Conservation (phyloP, 2,113 vertebrate genomes). For the Charina bottae region DNA sequence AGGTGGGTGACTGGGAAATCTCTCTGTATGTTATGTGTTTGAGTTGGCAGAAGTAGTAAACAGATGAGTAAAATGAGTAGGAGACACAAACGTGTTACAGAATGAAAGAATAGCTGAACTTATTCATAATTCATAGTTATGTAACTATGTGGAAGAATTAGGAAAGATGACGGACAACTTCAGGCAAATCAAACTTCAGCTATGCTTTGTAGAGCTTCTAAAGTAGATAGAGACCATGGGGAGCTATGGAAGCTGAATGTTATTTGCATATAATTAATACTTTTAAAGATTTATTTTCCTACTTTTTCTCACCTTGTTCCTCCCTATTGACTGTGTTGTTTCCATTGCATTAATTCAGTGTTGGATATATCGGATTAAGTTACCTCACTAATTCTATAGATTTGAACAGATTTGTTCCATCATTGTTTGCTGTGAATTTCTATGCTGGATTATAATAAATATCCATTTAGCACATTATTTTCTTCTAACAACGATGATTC, state of each 20-base stretch:
- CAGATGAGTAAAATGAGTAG: not conserved
- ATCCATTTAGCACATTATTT: not conserved
- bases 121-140: not conserved
- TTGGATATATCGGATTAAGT: not conserved
- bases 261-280: not conserved
- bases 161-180: not conserved
- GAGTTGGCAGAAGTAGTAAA: slow-evolving; percentile 24
- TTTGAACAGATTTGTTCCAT: not conserved
- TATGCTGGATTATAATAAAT: not conserved
- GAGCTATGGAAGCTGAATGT: not conserved
- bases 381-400: not conserved
- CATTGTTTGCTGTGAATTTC: not conserved
- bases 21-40: not conserved
- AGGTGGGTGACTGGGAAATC: not conserved
- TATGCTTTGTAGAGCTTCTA: not conserved
- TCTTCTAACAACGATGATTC: not conserved
- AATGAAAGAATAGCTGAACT: not conserved
- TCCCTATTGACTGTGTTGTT: not conserved
- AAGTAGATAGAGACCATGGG: not conserved
- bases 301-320: not conserved
- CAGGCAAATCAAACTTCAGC: not conserved
- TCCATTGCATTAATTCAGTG: not conserved
- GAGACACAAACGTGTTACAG: not conserved
- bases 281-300: no score
- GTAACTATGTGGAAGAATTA: accelerated